Evolutionary conservation across 2,113 vertebrate species (phyloP).

Genomic region (Orcinus orca): DNA sequence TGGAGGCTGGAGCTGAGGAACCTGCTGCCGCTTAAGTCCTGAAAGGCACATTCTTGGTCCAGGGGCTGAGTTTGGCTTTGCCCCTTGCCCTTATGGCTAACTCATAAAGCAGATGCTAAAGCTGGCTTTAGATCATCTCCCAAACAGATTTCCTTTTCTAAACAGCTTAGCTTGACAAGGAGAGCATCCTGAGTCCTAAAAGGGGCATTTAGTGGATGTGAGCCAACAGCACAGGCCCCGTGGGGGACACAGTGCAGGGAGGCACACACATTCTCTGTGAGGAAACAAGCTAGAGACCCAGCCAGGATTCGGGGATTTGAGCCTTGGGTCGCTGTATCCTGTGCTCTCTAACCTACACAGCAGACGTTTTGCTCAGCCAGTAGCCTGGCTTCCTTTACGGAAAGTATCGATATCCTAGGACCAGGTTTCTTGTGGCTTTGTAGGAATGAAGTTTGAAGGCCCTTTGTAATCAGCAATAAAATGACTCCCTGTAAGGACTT

Average conservation of each 20-base stretch:
- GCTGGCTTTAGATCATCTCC: not conserved
- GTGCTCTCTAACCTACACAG: not conserved
- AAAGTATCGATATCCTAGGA: not conserved
- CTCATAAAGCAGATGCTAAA: not conserved
- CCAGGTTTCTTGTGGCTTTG: not conserved
- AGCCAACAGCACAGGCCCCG: not conserved
- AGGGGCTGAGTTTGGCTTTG: not conserved
- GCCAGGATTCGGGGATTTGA: not conserved
- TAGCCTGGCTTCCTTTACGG: not conserved
- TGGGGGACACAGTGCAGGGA: fast-evolving
- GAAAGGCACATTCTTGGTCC: not conserved
- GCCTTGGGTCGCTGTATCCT: fast-evolving
- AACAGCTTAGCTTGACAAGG: not conserved
- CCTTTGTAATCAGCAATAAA: not conserved
- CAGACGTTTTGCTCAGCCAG: not conserved
- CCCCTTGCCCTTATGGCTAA: not conserved
- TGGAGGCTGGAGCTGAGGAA: not conserved
- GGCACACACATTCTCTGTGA: not conserved
- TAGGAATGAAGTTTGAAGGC: not conserved
- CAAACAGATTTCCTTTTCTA: not conserved
- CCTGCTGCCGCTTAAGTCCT: not conserved
- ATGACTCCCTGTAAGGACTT: not conserved
- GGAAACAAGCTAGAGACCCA: not conserved
- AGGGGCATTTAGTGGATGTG: not conserved
- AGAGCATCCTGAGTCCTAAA: not conserved